phyloP scores from a whole-genome alignment of 2,888 invertebrate species.

The Meteorus colon region DNA sequence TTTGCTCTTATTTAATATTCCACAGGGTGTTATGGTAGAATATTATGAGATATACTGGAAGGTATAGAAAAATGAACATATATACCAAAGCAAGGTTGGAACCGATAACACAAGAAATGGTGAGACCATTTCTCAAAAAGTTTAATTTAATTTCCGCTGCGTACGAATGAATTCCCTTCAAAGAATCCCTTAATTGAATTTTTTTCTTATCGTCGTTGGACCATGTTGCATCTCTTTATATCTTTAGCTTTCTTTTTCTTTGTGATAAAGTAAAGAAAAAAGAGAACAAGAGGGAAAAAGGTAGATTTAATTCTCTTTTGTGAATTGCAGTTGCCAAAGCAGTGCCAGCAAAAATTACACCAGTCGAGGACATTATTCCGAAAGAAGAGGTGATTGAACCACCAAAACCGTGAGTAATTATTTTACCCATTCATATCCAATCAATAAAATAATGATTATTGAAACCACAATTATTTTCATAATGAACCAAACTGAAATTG shows the following conservation, averaged over 20 bases:
- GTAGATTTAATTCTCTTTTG: constrained; percentile 12
- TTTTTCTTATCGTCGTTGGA: constrained; percentile 41
- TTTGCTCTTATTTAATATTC: not conserved
- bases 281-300: not conserved
- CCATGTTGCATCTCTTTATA: not conserved
- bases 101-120: not conserved
- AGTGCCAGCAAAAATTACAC: constrained; percentile 67
- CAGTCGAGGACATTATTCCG: constrained; percentile 66
- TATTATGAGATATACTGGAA: not conserved
- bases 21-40: not conserved
- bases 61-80: not conserved
- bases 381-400: constrained; percentile 65
- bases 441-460: not conserved
- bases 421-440: constrained; percentile 23
- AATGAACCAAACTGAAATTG: not conserved
- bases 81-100: not conserved
- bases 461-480: not conserved
- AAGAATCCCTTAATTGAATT: constrained; percentile 49
- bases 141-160: constrained; percentile 14
- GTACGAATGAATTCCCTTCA: constrained; percentile 41
- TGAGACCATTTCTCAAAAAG: constrained; percentile 31
- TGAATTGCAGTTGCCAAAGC: constrained; percentile 68
- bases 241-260: not conserved
- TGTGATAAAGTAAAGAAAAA: not conserved
- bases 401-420: constrained; percentile 72